Evolutionary conservation across 2,113 vertebrate species (phyloP).

Genomic region (Leptodactylus fuscus): DNA sequence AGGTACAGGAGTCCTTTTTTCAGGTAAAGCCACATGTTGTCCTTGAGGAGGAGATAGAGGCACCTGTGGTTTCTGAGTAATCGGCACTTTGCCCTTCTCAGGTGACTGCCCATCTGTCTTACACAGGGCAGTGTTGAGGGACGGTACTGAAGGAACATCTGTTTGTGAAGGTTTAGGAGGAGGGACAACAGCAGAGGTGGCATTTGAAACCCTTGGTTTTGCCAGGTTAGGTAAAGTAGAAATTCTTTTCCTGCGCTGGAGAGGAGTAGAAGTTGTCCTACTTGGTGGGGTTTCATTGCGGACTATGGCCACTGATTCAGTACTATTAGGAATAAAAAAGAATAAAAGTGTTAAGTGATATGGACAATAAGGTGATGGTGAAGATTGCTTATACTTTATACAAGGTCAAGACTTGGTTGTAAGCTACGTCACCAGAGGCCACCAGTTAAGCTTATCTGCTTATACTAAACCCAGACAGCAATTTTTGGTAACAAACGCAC

Average conservation of each 20-base stretch:
- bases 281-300: conserved; percentile 64
- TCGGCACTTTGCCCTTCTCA: conserved; percentile 61
- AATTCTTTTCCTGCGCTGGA: conserved; percentile 87
- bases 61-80: conserved; percentile 57
- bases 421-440: too few relatives aligned
- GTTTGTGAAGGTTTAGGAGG: conserved; percentile 67
- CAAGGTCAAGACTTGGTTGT: too few relatives aligned
- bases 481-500: too few relatives aligned
- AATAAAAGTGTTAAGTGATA: neutral
- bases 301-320: conserved; percentile 65
- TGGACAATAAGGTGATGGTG: too few relatives aligned
- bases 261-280: conserved; percentile 66
- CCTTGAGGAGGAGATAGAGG: neutral
- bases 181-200: conserved; percentile 64
- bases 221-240: conserved; percentile 79
- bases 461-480: too few relatives aligned
- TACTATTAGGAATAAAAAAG: conserved; percentile 71
- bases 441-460: too few relatives aligned
- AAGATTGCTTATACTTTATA: too few relatives aligned
- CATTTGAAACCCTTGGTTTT: conserved; percentile 75
- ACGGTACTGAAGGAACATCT: conserved; percentile 60
- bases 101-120: conserved; percentile 61
- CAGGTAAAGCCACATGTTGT: conserved; percentile 60
- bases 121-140: conserved; percentile 51
- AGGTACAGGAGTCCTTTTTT: conserved; percentile 79